Conservation (phyloP, 2,888 invertebrate species). For the Eubasilissa splendida region DNA sequence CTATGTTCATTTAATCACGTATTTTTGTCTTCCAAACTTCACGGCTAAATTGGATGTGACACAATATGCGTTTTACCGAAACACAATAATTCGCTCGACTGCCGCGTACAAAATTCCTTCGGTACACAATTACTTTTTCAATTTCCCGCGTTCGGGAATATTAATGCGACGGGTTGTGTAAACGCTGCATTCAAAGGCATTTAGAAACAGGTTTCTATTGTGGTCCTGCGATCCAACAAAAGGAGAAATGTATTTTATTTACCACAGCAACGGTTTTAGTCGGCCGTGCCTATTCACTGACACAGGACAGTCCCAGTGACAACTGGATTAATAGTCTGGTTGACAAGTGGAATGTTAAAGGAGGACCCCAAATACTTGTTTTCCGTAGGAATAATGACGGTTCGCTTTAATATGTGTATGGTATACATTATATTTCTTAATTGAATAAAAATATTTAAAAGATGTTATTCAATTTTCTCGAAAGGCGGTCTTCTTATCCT, state of each 20-base stretch:
- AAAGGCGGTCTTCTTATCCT: conserved; percentile 26
- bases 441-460: conserved; percentile 15
- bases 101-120: conserved; percentile 35
- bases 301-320: conserved; percentile 36
- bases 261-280: conserved; percentile 24
- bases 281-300: background rate
- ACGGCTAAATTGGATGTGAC: conserved; percentile 25
- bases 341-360: conserved; percentile 46
- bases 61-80: conserved; percentile 38
- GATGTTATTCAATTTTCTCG: conserved; percentile 20
- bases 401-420: no score
- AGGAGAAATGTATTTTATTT: conserved; percentile 46
- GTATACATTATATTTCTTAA: conserved; percentile 8
- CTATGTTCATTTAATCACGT: no score
- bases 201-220: conserved; percentile 42
- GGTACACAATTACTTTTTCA: conserved; percentile 41
- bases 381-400: background rate
- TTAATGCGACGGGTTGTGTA: conserved; percentile 39
- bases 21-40: background rate
- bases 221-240: conserved; percentile 35
- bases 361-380: conserved; percentile 15
- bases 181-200: conserved; percentile 42
- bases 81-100: conserved; percentile 16
- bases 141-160: conserved; percentile 38
- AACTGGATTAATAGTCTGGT: conserved; percentile 45